These are phyloP conservation scores for Zaprionus gabonicus DNA, from an alignment of 1,140 invertebrate species.

Conservation along the genomic window DNA sequence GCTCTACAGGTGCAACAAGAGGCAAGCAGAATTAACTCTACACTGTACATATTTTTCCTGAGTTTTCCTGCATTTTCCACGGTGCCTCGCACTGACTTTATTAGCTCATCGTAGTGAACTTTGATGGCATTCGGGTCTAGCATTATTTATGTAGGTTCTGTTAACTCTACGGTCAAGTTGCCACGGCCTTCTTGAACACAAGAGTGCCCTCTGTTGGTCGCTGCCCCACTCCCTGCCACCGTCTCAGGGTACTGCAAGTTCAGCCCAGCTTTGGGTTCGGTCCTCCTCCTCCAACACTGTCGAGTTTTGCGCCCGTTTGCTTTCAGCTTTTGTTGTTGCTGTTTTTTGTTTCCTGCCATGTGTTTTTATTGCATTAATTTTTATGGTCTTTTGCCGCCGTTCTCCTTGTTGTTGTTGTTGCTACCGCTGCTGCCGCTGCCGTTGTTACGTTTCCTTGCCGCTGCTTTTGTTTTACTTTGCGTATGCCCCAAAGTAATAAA, in stretches of 20 bases:
- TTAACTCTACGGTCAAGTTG: slow-evolving; percentile 19
- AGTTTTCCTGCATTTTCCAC: background rate
- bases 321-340: slow-evolving; percentile 34
- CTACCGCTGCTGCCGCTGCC: slow-evolving; percentile 32
- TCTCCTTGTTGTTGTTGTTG: slow-evolving; percentile 46
- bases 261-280: slow-evolving; percentile 13
- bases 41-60: background rate
- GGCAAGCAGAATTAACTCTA: background rate
- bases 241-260: slow-evolving; percentile 14
- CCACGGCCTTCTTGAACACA: background rate
- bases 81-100: background rate
- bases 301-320: slow-evolving; percentile 17
- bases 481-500: slow-evolving; percentile 82
- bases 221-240: background rate
- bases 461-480: slow-evolving; percentile 79
- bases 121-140: slow-evolving; percentile 1
- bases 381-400: slow-evolving; percentile 66
- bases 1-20: background rate
- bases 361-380: slow-evolving; percentile 83
- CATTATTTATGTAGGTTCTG: slow-evolving; percentile 11
- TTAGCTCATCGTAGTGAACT: background rate
- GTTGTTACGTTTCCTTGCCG: slow-evolving; percentile 32
- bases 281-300: background rate
- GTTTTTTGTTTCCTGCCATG: slow-evolving; percentile 54
- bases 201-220: background rate